Evolutionary conservation across 2,797 vertebrate genomes (phyloP).

Genomic region (Eidolon dupreanum): DNA sequence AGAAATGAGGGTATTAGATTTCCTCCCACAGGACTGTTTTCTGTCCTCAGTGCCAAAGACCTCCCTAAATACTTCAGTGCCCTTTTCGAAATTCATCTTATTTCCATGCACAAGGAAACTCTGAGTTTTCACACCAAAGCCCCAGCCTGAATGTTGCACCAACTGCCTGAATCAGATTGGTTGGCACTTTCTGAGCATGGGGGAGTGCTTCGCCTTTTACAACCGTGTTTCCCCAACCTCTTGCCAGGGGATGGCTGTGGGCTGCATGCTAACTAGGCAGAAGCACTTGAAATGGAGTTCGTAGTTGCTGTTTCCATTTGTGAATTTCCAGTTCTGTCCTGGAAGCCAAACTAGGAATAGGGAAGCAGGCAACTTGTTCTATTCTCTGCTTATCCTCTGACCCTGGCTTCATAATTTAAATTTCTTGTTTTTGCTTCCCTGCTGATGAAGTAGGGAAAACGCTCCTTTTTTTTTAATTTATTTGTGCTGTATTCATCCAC

Average conservation of each 20-base stretch:
- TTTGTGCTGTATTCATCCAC: neutral
- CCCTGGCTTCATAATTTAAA: slow-evolving; percentile 16
- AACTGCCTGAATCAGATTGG: slow-evolving; percentile 17
- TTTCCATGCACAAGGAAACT: slow-evolving; percentile 45
- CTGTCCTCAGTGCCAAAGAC: neutral
- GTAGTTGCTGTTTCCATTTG: slow-evolving; percentile 58
- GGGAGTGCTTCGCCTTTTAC: slow-evolving; percentile 57
- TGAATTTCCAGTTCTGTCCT: slow-evolving; percentile 62
- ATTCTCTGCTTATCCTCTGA: slow-evolving; percentile 23
- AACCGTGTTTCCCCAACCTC: slow-evolving; percentile 59
- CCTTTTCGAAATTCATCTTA: slow-evolving; percentile 60
- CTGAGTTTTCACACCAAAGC: slow-evolving; percentile 51
- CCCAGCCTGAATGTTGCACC: slow-evolving; percentile 4
- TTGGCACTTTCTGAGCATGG: slow-evolving; percentile 23
- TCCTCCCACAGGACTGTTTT: slow-evolving; percentile 11
- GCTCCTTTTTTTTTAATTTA: neutral
- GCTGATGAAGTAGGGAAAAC: neutral
- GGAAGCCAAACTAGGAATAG: slow-evolving; percentile 63
- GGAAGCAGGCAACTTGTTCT: slow-evolving; percentile 56
- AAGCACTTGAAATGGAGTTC: slow-evolving; percentile 45
- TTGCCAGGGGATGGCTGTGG: slow-evolving; percentile 62
- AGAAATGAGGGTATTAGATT: slow-evolving; percentile 6
- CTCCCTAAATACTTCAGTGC: neutral
- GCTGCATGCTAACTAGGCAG: slow-evolving; percentile 68
- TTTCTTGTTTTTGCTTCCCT: slow-evolving; percentile 35